Base-by-base conservation (phyloP, 1,140 invertebrate species). In the Thaumatotibia leucotreta region DNA sequence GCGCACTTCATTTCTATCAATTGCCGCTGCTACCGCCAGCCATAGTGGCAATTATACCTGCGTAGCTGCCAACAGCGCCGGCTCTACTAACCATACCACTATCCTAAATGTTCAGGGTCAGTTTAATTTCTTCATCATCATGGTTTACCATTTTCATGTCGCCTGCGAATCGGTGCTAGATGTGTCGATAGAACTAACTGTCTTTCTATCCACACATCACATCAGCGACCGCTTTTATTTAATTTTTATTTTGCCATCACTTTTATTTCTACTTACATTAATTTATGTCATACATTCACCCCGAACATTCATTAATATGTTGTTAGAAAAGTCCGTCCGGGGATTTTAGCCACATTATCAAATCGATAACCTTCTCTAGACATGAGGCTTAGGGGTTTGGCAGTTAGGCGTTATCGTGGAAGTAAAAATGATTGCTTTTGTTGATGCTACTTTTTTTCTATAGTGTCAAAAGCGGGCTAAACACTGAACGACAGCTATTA, bases 31-130 rank as follows among this genome's bases (percentile, higher is more conserved):
- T n/a, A 92, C 93, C 63, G 95, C 94, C 39, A 92, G 93, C 61
- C 96, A 97, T 83, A 93, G 93, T 80, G 96, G 96, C 69, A 94
- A 94, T 71, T 98, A 97, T 79, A 96, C 95, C 68, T 98, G 97
- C 87, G 92, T 94, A 73, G 95, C 94, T 54, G 94, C 91, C 74
- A 96, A 96, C 90, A 91, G 89, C 65, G 97, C 96, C 29, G 95
- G 95, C 67, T 94, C 92, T 58, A 93, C 92, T 75, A 94, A 93
- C 80, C 93, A 94, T 87, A 94, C 95, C 74, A 93, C 95, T 70
- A 89, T 92, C 75, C 91, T 96, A 73, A 92, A 94, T 78, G 94
- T 96, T 76, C 96, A 96, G 91, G 95, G 95, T 96, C 85, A 89
- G 86, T 89, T 82, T 84, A 33, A 76, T 85, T 81, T 45, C 17